These are phyloP conservation scores for Ursus arctos DNA, from an alignment of 2,113 vertebrate genomes.

Conservation along the genomic window DNA sequence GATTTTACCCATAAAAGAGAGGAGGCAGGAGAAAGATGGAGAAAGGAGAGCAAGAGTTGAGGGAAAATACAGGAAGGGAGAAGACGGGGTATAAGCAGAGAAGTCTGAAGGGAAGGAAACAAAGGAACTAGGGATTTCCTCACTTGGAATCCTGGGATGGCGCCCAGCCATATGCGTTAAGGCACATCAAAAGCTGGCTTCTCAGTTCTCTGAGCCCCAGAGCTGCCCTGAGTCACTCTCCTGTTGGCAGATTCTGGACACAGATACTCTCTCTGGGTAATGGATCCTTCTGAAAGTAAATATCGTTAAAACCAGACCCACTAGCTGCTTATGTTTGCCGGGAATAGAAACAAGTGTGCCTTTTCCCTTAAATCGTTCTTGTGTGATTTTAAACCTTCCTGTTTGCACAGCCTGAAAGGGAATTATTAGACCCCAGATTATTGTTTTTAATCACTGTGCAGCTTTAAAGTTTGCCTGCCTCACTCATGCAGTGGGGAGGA, in stretches of 20 bases:
- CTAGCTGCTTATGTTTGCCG: background rate
- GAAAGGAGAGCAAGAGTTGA: background rate
- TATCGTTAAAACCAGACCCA: background rate
- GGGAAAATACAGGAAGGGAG: background rate
- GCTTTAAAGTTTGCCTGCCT: constrained; percentile 11
- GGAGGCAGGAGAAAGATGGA: background rate
- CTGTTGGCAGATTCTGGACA: background rate
- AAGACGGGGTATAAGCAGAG: background rate
- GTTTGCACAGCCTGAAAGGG: background rate
- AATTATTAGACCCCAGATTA: background rate
- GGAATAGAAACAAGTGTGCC: background rate
- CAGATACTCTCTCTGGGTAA: background rate
- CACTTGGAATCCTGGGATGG: background rate
- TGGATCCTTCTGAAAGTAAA: background rate
- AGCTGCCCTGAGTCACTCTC: background rate
- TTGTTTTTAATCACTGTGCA: background rate
- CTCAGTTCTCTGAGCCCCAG: background rate
- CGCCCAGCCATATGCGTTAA: background rate
- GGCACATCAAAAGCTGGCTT: background rate
- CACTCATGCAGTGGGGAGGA: background rate
- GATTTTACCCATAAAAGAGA: background rate
- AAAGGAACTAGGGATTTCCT: background rate
- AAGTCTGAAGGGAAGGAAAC: background rate
- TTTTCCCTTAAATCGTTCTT: background rate
- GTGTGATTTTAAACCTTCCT: background rate